Base-by-base conservation (phyloP, 1,140 invertebrate genomes). In the Drosophila sulfurigaster region DNA sequence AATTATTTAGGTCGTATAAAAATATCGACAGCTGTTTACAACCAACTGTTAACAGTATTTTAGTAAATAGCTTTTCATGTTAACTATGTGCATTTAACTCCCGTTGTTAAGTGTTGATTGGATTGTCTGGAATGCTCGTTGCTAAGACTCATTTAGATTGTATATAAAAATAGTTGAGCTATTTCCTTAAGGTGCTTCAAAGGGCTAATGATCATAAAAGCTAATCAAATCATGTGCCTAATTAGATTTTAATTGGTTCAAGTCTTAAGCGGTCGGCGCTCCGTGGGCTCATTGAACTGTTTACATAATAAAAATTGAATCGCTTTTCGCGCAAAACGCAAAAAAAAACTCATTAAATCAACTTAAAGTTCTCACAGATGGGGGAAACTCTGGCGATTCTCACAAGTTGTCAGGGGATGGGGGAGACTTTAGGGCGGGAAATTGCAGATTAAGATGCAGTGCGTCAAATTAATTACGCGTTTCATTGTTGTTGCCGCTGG, bases 391-490 rank as follows among this genome's bases (percentile, higher is more conserved):
- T 46, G 5, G 5, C 57, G 32, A 65, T 79, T 83, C 76, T 64
- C 81, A 83, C 60, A 58, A 82, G 46, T 51, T 69, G 54, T 60
- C 8, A 60, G 66, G 15, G 49, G 30, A 32, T 32, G 30, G 51
- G 25, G 45, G 54, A 60, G 54, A 51, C 58, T 8, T 38, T 13
- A 13, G 60, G 49, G 60, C 32, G 45, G 15, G 35, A 20, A 10
- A 38, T 62, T 68, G 65, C 69, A 76, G 79, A 86, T 88, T 74
- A 77, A 82, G 77, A 78, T 66, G 80, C 73, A 76, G 46, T 73
- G 69, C 67, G 59, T 79, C 54, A 64, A 87, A 88, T 88, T 89
- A 87, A 89, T 87, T 83, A 83, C 80, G 73, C 63, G 35, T 79
- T 73, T 79, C 68, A 79, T 76, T 72, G 58, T 76, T 66, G 30